Percentiles rank a stretch among this genome's conserved stretches.
Conservation (phyloP, 1,140 invertebrate genomes). For the Rhynchophorus ferrugineus region DNA sequence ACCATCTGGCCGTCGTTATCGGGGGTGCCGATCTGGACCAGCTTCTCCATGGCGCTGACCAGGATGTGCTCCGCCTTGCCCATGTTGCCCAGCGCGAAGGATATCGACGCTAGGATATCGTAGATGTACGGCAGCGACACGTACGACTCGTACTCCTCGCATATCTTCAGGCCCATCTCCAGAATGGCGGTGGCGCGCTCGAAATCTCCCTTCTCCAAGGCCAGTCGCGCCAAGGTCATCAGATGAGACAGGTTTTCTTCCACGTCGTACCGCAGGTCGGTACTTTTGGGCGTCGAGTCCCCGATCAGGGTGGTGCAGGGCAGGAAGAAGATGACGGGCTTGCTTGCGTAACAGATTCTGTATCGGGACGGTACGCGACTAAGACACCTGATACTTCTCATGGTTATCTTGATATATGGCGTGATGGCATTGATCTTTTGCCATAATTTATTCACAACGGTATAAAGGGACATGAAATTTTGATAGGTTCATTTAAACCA, state of each 20-base stretch:
- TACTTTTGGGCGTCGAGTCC: neutral
- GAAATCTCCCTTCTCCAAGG: slow-evolving; percentile 35
- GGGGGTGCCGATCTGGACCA: slow-evolving; percentile 20
- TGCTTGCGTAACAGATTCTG: slow-evolving; percentile 1
- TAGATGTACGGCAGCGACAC: slow-evolving; percentile 35
- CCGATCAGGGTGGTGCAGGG: neutral
- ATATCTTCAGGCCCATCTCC: slow-evolving; percentile 36
- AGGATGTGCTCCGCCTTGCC: slow-evolving; percentile 34
- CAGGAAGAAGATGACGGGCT: slow-evolving; percentile 13
- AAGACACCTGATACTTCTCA: neutral
- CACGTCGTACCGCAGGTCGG: slow-evolving; percentile 25
- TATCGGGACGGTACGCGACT: neutral
- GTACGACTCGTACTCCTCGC: slow-evolving; percentile 33
- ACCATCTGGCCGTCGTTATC: slow-evolving; percentile 34
- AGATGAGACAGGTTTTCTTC: slow-evolving; percentile 38
- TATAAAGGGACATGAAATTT: slow-evolving; percentile 22
- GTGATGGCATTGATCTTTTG: slow-evolving; percentile 2
- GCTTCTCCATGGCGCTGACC: slow-evolving; percentile 28
- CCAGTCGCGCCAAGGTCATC: slow-evolving; percentile 33
- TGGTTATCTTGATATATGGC: neutral
- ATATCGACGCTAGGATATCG: slow-evolving; percentile 35
- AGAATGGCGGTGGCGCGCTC: slow-evolving; percentile 37
- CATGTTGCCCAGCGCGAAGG: slow-evolving; percentile 33
- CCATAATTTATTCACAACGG: slow-evolving; percentile 14
- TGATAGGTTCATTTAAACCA: slow-evolving; percentile 5